Evolutionary conservation across 2,888 invertebrate genomes (phyloP).

Genomic region (Heliconius cydno): DNA sequence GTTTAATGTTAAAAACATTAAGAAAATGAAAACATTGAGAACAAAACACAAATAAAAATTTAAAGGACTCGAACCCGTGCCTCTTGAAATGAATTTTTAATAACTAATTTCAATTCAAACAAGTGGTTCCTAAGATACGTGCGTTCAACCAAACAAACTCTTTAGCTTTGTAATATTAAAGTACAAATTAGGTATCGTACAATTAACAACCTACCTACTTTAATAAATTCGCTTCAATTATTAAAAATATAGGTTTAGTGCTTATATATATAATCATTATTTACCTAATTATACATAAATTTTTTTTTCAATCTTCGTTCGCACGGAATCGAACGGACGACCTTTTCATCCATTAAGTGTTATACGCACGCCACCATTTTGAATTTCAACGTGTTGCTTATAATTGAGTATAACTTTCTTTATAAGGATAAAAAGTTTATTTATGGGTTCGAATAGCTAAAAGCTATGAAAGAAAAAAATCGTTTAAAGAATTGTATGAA

Average conservation of each 20-base stretch:
- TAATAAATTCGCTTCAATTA: neutral
- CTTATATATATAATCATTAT: neutral
- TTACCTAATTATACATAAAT: neutral
- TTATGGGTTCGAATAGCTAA: constrained; percentile 1
- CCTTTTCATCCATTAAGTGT: constrained; percentile 33
- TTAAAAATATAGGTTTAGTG: neutral
- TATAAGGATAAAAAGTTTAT: constrained; percentile 21
- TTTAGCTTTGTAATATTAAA: too few relatives aligned
- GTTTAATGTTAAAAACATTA: too few relatives aligned
- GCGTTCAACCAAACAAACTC: too few relatives aligned
- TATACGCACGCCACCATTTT: constrained; percentile 36
- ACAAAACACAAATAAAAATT: too few relatives aligned
- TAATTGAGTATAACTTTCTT: constrained; percentile 21
- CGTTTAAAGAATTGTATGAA: neutral
- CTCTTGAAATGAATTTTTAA: too few relatives aligned
- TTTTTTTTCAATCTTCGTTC: constrained; percentile 9
- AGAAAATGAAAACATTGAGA: too few relatives aligned
- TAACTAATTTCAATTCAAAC: too few relatives aligned
- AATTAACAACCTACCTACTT: neutral
- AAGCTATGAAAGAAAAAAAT: neutral
- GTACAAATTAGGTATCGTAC: too few relatives aligned
- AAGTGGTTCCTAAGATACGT: too few relatives aligned
- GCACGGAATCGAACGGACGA: constrained; percentile 30
- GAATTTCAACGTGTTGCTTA: constrained; percentile 21
- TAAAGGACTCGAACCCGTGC: too few relatives aligned